Base-by-base conservation (phyloP, 2,888 invertebrate genomes). In the Luffia ferchaultella region DNA sequence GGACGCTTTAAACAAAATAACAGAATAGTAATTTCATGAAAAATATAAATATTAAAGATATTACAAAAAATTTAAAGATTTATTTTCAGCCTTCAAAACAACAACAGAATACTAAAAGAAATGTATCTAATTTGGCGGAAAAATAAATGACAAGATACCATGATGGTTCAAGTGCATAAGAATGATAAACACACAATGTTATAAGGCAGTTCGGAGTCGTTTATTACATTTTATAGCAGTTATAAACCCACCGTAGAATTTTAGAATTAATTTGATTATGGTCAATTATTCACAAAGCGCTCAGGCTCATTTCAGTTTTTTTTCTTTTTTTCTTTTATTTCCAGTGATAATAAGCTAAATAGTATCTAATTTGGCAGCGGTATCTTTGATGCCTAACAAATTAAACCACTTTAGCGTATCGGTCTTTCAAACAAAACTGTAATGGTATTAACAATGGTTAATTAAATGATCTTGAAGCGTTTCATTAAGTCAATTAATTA, bases 241-340 rank as follows among this genome's bases (percentile, higher is more conserved):
- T 74, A 70, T 83, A 83, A 83, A 83, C 82, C 77, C 76, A 83
- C 82, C 78, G 80, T 83, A 76, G 77, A 75, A 80, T 78, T 78
- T 80, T 74, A 76, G 79, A 73, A 80, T 82, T 82, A 80, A 83
- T 82, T 83, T 82, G 80, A 83, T 83, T 83, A 79, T 79, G 67
- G 79, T 78, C 80, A 83, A 82, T 83, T 83, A 83, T 79, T 79
- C 78, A 80, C 76, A 73, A 79, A 76, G 73, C 72, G 74, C 73
- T 75, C 70, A 48, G 70, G 66, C 58, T 55, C 73, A 73, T 72
- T 72, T 73, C 77, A 67, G 58, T 69, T 71, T 79, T 45, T 52
- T 82, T 55, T 76, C n/a, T n/a, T n/a, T n/a, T n/a, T n/a, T n/a
- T n/a, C n/a, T n/a, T n/a, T n/a, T n/a, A 76, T 80, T 64, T 64